Evolutionary conservation across 2,113 vertebrate genomes (phyloP).

Genomic region (Nerophis ophidion): DNA sequence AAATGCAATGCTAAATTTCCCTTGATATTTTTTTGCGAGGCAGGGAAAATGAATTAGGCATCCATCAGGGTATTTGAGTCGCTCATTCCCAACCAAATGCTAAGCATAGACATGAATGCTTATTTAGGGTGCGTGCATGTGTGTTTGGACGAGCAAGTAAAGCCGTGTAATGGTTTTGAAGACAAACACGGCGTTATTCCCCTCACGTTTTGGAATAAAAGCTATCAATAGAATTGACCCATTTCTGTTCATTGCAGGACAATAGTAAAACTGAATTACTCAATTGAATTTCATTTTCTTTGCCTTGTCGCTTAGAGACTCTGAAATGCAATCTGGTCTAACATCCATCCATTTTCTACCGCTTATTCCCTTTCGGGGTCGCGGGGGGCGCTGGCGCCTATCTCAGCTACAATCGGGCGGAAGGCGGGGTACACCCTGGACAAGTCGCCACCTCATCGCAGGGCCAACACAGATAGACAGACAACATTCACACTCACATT

Average conservation of each 20-base stretch:
- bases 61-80: neutral
- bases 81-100: neutral
- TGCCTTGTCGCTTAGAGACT: neutral
- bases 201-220: neutral
- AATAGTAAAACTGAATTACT: neutral
- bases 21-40: conserved; percentile 11
- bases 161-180: neutral
- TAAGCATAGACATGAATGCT: neutral
- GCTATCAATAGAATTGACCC: neutral
- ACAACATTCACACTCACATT: too few species aligned
- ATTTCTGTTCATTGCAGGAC: neutral
- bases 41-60: conserved; percentile 5
- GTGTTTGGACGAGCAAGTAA: neutral
- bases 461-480: too few species aligned
- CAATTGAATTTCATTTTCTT: too few species aligned
- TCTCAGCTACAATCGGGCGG: too few species aligned
- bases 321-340: neutral
- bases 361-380: too few species aligned
- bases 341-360: too few species aligned
- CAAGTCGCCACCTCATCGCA: too few species aligned
- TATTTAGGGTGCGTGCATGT: neutral
- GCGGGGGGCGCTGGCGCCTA: too few species aligned
- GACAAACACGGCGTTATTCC: neutral
- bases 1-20: neutral
- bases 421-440: too few species aligned